A percentile compares a stretch with the other conserved stretches of the same genome.
Evolutionary conservation across 2,888 invertebrate genomes (phyloP).

Genomic region (Cryptus armator): DNA sequence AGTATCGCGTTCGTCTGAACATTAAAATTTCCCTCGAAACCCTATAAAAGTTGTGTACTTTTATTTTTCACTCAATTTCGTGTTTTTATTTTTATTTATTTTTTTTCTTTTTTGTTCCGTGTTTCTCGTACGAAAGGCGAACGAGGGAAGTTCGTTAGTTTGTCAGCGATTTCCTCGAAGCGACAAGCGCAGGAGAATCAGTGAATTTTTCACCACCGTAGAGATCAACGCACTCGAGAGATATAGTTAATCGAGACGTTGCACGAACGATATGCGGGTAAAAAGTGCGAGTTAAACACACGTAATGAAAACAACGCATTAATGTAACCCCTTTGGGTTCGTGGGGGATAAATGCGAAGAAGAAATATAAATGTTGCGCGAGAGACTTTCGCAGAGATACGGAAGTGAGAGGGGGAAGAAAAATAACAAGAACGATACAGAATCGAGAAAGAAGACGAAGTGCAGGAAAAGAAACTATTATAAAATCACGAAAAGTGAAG

Average conservation of each 20-base stretch:
- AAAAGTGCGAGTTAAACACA: constrained; percentile 44
- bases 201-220: constrained; percentile 29
- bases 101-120: neutral
- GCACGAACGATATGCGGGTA: constrained; percentile 23
- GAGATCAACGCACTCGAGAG: constrained; percentile 15
- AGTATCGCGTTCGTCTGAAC: constrained; percentile 41
- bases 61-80: constrained; percentile 8
- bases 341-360: constrained; percentile 32
- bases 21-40: constrained; percentile 61
- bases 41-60: constrained; percentile 38
- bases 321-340: constrained; percentile 26
- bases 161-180: constrained; percentile 57
- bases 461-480: constrained; percentile 43
- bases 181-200: constrained; percentile 15
- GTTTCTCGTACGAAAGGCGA: neutral
- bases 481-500: constrained; percentile 57
- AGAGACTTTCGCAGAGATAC: constrained; percentile 19
- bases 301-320: constrained; percentile 49
- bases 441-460: constrained; percentile 37
- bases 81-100: constrained; percentile 12
- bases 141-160: constrained; percentile 41
- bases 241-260: constrained; percentile 39
- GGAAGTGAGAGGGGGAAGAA: neutral
- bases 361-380: constrained; percentile 48
- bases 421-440: neutral